Evolutionary conservation across 1,140 invertebrate genomes (phyloP).

Genomic region (Dryas iulia): DNA sequence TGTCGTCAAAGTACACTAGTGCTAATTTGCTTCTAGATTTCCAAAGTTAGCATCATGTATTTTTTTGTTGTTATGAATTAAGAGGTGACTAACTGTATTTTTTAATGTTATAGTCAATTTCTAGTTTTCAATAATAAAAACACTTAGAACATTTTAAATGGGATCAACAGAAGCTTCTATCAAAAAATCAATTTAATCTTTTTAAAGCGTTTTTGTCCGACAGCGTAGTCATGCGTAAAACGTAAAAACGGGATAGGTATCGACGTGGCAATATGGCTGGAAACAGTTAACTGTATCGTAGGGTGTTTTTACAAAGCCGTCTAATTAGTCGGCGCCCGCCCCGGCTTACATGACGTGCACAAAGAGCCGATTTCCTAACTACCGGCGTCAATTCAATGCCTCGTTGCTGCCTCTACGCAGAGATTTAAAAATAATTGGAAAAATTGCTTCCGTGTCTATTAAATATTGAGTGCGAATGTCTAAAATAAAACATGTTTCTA

Average conservation of each 20-base stretch:
- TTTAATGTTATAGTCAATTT: no score
- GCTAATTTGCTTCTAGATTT: no score
- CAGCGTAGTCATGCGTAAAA: neutral
- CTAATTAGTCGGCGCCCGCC: slow-evolving; percentile 29
- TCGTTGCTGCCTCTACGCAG: slow-evolving; percentile 12
- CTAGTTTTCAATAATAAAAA: no score
- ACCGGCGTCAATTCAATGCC: slow-evolving; percentile 21
- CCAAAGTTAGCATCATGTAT: no score
- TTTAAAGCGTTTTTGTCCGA: neutral
- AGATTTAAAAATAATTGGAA: slow-evolving; percentile 17
- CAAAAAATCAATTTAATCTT: neutral
- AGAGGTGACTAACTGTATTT: no score
- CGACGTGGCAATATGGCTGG: slow-evolving; percentile 26
- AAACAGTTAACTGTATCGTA: slow-evolving; percentile 31
- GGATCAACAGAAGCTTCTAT: neutral
- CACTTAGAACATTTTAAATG: neutral
- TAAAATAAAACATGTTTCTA: neutral
- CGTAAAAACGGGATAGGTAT: slow-evolving; percentile 6
- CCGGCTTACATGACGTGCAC: slow-evolving; percentile 29
- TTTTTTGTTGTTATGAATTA: no score
- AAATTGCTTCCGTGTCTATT: neutral
- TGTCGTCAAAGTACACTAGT: no score
- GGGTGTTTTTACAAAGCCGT: slow-evolving; percentile 46
- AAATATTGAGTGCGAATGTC: neutral
- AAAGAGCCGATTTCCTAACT: slow-evolving; percentile 48